Evolutionary conservation across 1,140 invertebrate species (phyloP).

Genomic region (Drosophila ananassae): DNA sequence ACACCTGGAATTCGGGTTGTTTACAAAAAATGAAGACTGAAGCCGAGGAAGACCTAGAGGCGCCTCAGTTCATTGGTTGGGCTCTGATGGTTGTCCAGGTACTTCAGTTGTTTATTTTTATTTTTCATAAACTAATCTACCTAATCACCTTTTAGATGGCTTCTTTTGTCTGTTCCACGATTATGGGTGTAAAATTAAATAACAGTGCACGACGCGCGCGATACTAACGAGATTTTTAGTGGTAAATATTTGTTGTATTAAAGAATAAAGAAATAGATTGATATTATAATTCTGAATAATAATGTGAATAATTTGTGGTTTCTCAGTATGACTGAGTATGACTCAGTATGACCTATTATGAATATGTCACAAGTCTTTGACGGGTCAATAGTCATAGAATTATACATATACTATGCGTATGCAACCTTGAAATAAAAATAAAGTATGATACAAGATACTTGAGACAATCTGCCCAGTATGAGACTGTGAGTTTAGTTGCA

Average conservation of each 20-base stretch:
- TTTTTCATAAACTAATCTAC: neutral
- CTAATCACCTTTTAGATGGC: constrained; percentile 28
- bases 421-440: too few species aligned
- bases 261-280: neutral
- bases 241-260: neutral
- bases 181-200: constrained; percentile 60
- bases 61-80: constrained; percentile 55
- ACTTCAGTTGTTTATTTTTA: neutral
- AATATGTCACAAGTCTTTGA: too few species aligned
- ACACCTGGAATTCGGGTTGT: constrained; percentile 48
- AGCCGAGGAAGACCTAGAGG: constrained; percentile 28
- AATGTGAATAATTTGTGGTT: neutral
- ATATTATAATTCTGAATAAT: neutral
- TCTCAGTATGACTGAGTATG: too few species aligned
- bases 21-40: constrained; percentile 38
- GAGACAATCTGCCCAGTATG: too few species aligned
- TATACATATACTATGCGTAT: too few species aligned
- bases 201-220: constrained; percentile 63
- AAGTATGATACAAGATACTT: too few species aligned
- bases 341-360: too few species aligned
- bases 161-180: constrained; percentile 51
- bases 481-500: too few species aligned
- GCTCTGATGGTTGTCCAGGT: constrained; percentile 36
- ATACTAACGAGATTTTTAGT: constrained; percentile 29
- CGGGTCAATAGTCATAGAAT: too few species aligned